Base-by-base conservation (phyloP, 2,113 vertebrate species). In the Pseudonaja textilis region DNA sequence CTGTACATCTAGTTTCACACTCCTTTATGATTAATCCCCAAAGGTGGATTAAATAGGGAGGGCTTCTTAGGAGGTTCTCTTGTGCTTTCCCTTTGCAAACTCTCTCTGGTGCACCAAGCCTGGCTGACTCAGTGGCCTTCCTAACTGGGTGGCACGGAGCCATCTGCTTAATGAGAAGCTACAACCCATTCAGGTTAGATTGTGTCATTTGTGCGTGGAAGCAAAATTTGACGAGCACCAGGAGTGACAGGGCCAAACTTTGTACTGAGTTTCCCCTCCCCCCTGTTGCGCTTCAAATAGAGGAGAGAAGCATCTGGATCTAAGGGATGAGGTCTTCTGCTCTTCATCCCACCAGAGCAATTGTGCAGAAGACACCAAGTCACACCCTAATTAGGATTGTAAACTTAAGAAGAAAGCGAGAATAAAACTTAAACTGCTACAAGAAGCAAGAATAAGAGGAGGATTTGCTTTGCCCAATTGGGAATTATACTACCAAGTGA, bases 41-140 rank as follows among this genome's bases (percentile, higher is more conserved):
- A 95, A 47, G 91, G 90, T 45, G 94, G 69, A 26, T 94, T 94
- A 50, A 86, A 89, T 93, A 39, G 87, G 52, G 61, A 92, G 94
- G 69, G 88, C 50, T 0, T 0, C 55, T 39, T 39, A 92, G 91
- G 89, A 89, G 69, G 85, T 1, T n/a, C 57, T 93, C 93, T 1
- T 23, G 2, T 4, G 7, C 34, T 0, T 0, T 45, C 91, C 92
- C 89, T 89, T 93, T 90, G 92, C 61, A 50, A 25, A 47, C 89
- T n/a, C 57, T n/a, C 2, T 1, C 1, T 3, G 10, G 39, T 0
- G 8, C 1, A 0, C 0, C 0, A 45, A 54, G 42, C 56, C 20
- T 25, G 88, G 9, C 89, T 45, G 89, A 88, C 20, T 93, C 14
- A 0, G 47, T 89, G 87, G 47, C 34, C 9, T 3, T 6, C 34